Conservation (phyloP, 2,113 vertebrate species). For the Spea bombifrons region DNA sequence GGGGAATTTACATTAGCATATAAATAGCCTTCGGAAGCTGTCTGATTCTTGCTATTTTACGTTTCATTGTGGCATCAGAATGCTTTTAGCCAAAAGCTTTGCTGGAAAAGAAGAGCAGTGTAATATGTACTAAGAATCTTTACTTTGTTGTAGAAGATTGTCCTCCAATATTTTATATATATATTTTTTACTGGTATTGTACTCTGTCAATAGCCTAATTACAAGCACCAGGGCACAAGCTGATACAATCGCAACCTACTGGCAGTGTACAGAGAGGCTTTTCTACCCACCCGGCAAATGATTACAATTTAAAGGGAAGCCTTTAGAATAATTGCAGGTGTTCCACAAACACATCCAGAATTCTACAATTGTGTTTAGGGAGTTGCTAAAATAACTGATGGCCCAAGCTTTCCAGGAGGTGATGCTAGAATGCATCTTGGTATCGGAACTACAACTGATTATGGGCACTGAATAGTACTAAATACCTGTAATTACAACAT, state of each 20-base stretch:
- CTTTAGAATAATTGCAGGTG: constrained; percentile 37
- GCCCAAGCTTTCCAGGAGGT: background rate
- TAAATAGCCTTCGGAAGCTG: constrained; percentile 67
- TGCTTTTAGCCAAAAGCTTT: constrained; percentile 59
- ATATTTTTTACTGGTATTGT: constrained; percentile 40
- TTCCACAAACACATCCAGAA: constrained; percentile 5
- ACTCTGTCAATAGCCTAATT: constrained; percentile 57
- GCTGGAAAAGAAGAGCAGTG: constrained; percentile 55
- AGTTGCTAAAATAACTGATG: background rate
- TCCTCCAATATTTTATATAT: constrained; percentile 43
- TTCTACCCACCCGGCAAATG: constrained; percentile 46
- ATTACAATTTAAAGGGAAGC: constrained; percentile 48
- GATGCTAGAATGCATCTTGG: too few relatives aligned
- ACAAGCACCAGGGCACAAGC: constrained; percentile 52
- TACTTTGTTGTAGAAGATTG: constrained; percentile 53
- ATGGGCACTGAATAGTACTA: too few relatives aligned
- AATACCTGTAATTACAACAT: too few relatives aligned
- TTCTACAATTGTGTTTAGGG: constrained; percentile 15
- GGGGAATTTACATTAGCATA: constrained; percentile 68
- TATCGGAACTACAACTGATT: too few relatives aligned
- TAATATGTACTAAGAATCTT: constrained; percentile 46
- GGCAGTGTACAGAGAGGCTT: constrained; percentile 51
- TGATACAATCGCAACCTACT: constrained; percentile 39
- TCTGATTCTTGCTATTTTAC: constrained; percentile 64
- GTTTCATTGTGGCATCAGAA: constrained; percentile 67